These are phyloP conservation scores for Oncorhynchus tshawytscha DNA, from an alignment of 2,113 vertebrate genomes.

Conservation along the genomic window DNA sequence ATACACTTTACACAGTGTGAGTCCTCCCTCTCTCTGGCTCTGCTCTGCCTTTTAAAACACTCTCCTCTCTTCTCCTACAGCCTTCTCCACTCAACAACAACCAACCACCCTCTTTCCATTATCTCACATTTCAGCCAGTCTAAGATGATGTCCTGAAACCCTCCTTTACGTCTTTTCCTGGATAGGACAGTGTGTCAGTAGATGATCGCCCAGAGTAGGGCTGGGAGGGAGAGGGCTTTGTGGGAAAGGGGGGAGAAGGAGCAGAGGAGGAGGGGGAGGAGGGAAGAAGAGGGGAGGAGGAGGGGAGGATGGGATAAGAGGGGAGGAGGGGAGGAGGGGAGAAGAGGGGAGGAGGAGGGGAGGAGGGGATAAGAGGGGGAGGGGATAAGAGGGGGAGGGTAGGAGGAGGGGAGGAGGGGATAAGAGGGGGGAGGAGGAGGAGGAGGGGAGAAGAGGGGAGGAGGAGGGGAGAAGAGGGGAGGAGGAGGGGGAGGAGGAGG, in stretches of 20 bases:
- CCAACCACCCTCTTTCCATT: slow-evolving; percentile 73
- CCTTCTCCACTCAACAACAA: slow-evolving; percentile 56
- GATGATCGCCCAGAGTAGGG: slow-evolving; percentile 49
- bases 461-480: slow-evolving; percentile 25
- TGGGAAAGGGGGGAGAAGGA: slow-evolving; percentile 18
- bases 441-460: not conserved
- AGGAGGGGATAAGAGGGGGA: too few species aligned
- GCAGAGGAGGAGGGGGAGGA: not conserved
- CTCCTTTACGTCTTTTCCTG: slow-evolving; percentile 30
- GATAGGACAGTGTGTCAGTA: slow-evolving; percentile 52
- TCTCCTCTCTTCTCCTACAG: slow-evolving; percentile 44
- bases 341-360: not conserved
- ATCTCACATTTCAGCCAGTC: slow-evolving; percentile 73
- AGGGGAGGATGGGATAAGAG: fast-evolving
- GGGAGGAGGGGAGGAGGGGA: not conserved
- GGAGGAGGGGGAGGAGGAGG: fast-evolving
- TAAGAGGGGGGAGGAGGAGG: too few species aligned
- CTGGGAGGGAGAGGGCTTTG: slow-evolving; percentile 48
- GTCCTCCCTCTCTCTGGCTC: slow-evolving; percentile 47
- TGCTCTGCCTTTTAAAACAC: slow-evolving; percentile 65
- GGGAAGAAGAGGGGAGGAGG: slow-evolving; percentile 21
- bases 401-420: too few species aligned
- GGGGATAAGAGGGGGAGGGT: fast-evolving
- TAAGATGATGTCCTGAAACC: slow-evolving; percentile 61
- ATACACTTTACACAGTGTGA: slow-evolving; percentile 79